phyloP scores from a whole-genome alignment of 2,113 vertebrate species.

The Ellobius talpinus region DNA sequence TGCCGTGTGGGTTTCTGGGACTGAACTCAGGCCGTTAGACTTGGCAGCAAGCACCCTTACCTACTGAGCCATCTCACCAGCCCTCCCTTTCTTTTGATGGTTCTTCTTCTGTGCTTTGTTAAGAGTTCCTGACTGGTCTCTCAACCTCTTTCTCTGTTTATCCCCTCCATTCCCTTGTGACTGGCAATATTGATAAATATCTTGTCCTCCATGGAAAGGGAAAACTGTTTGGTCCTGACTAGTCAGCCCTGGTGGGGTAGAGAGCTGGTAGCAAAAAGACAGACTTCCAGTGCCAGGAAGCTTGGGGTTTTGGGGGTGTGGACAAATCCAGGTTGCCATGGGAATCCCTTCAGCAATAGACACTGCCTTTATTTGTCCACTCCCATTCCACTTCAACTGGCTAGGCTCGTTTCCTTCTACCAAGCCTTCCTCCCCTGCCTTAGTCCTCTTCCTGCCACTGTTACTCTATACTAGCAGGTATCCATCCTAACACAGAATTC shows the following conservation, averaged over 20 bases:
- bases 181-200: not conserved
- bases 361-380: not conserved
- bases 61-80: not conserved
- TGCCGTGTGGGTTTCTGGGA: not conserved
- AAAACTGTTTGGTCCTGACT: not conserved
- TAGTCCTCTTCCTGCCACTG: not conserved
- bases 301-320: not conserved
- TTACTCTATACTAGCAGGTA: not conserved
- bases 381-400: not conserved
- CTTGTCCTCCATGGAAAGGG: not conserved
- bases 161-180: not conserved
- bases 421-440: not conserved
- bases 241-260: not conserved
- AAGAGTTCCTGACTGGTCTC: not conserved
- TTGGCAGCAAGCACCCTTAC: not conserved
- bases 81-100: not conserved
- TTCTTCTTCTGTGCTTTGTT: not conserved
- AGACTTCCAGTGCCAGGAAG: not conserved
- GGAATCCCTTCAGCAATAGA: not conserved
- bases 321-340: not conserved
- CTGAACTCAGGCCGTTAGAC: not conserved
- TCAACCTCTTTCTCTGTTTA: not conserved
- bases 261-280: not conserved
- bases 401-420: not conserved
- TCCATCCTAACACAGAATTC: not conserved